Base-by-base conservation (phyloP, 1,140 invertebrate genomes). In the Gonioctena quinquepunctata region DNA sequence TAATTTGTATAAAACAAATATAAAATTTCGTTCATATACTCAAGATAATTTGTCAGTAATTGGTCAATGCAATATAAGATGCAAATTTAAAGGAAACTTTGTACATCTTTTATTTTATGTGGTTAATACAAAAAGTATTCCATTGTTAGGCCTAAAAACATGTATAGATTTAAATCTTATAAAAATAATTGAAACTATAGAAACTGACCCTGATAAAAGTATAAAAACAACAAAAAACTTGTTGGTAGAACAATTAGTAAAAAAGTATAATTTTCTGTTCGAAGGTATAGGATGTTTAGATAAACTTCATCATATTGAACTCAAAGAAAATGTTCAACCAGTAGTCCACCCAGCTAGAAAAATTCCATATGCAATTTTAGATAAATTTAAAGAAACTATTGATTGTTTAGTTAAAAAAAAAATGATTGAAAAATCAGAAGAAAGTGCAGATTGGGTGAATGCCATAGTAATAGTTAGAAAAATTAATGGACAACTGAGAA, bases 381-480 rank as follows among this genome's bases (percentile, higher is more conserved):
- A 80, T 28, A 69, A 77, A 57, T 68, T 84, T 18, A 81, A 81
- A 77, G 54, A 71, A 57, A 73, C 78, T 72, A 73, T 83, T 54
- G 62, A 76, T 8, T 67, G 73, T 65, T 66, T 80, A 68, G 70
- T 76, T 68, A 72, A 75, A 68, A 63, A 68, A 28, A 72, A 77
- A 72, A 79, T 83, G 22, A 83, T 83, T 49, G 18, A 69, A 59
- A 71, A 70, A 75, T 74, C 76, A 19, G 63, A 66, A 19, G 72
- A 78, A 54, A 80, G 81, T 16, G 84, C 84, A 6, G 80, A 82
- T 21, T 86, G 28, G 28, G 28, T 33, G 8, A 7, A 33, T 13
- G 73, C 75, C 13, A 74, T 83, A 50, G 82, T 84, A 16, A 69
- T 83, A 3, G 80, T 83, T 13, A 70, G 71, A 69, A 84, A 85